A percentile compares a stretch with the other conserved stretches of the same genome.
phyloP scores from a whole-genome alignment of 2,113 vertebrate species.

The Cettia cetti region DNA sequence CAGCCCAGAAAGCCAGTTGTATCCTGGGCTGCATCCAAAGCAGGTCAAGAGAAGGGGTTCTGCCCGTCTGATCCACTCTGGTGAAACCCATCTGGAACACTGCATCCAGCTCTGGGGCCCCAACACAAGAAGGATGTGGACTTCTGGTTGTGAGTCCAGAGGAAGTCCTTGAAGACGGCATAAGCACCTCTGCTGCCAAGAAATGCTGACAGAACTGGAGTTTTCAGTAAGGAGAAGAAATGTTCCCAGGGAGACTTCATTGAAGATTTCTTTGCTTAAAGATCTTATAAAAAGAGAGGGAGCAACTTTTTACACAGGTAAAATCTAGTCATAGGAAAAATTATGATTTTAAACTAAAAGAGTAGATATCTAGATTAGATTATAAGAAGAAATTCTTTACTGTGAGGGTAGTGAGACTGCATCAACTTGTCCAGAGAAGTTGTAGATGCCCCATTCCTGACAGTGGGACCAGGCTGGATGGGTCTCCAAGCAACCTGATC shows the following conservation, averaged over 20 bases:
- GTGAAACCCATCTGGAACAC: neutral
- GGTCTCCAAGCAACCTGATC: neutral
- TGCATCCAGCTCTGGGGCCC: neutral
- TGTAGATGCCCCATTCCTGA: accelerated
- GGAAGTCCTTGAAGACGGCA: neutral
- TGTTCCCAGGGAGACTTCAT: neutral
- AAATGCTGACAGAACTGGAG: neutral
- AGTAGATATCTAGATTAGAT: neutral
- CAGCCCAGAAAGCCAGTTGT: neutral
- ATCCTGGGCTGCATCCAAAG: neutral
- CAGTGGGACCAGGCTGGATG: neutral
- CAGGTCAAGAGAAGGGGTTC: neutral
- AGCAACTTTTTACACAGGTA: neutral
- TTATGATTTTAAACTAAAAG: neutral
- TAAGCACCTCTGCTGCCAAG: neutral
- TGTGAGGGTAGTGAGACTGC: neutral
- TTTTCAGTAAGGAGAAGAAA: neutral
- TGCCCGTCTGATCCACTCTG: neutral
- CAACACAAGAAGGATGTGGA: neutral
- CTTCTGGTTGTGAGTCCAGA: neutral
- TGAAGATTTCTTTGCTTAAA: neutral
- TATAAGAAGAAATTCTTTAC: neutral
- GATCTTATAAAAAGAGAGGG: neutral
- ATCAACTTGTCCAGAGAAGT: accelerated
- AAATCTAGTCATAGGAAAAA: neutral